Evolutionary conservation across 2,888 invertebrate species (phyloP), one percentile per base, ranked within the genome.

Genomic region (Latheticus oryzae): DNA sequence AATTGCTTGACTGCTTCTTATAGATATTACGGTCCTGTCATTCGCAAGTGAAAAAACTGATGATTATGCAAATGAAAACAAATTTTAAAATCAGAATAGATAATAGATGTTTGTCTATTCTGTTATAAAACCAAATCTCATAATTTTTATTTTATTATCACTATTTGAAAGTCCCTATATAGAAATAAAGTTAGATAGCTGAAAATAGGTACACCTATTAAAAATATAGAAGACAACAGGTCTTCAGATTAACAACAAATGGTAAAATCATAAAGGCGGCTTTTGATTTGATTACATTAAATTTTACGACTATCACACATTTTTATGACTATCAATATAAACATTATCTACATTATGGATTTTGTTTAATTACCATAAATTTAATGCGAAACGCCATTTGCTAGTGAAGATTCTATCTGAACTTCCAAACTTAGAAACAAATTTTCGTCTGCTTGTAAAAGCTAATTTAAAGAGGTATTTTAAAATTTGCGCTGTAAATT

Each of bases 291-390:
- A 28, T 28, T 28, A 28, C 28, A 38, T 38, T 23, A 38, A 23
- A 38, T 38, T 38, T 38, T 38, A 38, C 12, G 38, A 38, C 12
- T 17, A 38, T 38, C 38, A 38, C 38, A 38, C 38, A 38, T 38
- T 38, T 38, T 38, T 38, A 38, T 23, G 19, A 38, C 38, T 21
- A 12, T 21, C 38, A 38, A 38, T 38, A 38, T 38, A 38, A 11
- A 11, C 28, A 28, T 12, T 26, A 9, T 26, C 26, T n/a, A 26
- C 28, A 28, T 37, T 19, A 32, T 9, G 23, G 11, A 23, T 38
- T 21, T 38, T 13, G 11, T 8, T 38, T 38, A 38, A 38, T 38
- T 38, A 38, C 38, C 38, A 23, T 38, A 23, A 38, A 37, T 37
- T 37, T 19, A 37, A 37, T 3, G 9, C 3, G 33, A 33, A 12